Base-by-base conservation (phyloP, 2,888 invertebrate genomes). In the Priocnemis perturbator region DNA sequence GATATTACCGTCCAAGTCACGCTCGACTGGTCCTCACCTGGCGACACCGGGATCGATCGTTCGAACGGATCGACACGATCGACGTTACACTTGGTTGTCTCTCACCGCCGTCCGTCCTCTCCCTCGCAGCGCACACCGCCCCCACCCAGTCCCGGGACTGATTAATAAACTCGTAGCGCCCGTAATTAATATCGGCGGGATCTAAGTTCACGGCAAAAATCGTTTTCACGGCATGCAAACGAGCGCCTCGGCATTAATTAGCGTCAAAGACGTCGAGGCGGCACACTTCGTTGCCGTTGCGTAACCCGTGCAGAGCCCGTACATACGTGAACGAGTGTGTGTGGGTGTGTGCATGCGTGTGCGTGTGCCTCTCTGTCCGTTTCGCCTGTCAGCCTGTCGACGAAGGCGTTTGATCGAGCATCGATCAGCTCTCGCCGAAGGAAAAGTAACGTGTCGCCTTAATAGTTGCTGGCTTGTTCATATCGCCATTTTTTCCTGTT, bases 131-230 rank as follows among this genome's bases (percentile, higher is more conserved):
- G 11, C 37, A 37, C 37, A 37, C 37, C 11, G 11, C 11, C 37
- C 37, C 37, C 37, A 37, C 37, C 37, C 37, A 37, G 4, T 37
- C 37, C 11, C 11, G 63, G 70, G 55, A 58, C 37, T 52, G 57
- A 77, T 78, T 79, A 79, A 84, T 81, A 75, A 78, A 79, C 78
- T 76, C 77, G 81, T 79, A 76, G 69, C 57, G 62, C 73, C 44
- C 60, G 64, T 64, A 76, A 76, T 73, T 73, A 73, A 73, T 74
- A 76, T 63, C 56, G 60, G 53, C 56, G 60, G 52, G 69, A 73
- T 69, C 67, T 66, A 62, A 70, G 69, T 71, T 68, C 71, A 65
- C 55, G 73, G 71, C 57, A 79, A 76, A 79, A 79, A 74, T 77
- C 76, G 65, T 78, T 76, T 73, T 74, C 74, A 76, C 68, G 77